Base-by-base conservation (phyloP, 2,797 vertebrate genomes). In the Austrolebias charrua region DNA sequence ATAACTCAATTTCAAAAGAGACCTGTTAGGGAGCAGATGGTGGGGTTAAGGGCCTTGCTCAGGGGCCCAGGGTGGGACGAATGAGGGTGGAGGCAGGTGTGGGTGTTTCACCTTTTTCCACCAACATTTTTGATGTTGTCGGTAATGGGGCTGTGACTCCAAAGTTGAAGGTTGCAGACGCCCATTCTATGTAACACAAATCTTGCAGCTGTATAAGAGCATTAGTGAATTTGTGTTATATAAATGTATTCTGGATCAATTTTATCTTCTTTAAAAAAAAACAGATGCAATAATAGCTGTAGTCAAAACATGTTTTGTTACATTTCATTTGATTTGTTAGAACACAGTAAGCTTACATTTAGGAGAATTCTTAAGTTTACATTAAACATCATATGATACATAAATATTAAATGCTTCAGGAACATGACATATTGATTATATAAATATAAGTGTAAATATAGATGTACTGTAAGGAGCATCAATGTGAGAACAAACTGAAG, bases 221-320 rank as follows among this genome's bases (percentile, higher is more conserved):
- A 24, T 24, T 24, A 24, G 24, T 24, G 63, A 66, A 75, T n/a
- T 20, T 29, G 55, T 59, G 56, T 31, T 47, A 6, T 54, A 18
- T 14, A 6, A 18, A 54, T 14, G 12, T 14, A 38, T 15, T 15
- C 16, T 6, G 4, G 4, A 44, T 44, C 2, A 1, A 44, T 44
- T 15, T 13, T 13, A 42, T 12, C 2, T 24, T 24, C 1, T 4
- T 42, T n/a, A 44, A n/a, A n/a, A n/a, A n/a, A n/a, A n/a, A n/a
- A 15, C 45, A 47, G 8, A 10, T 11, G 7, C 1, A 47, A 19
- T 8, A 9, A 47, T 47, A 47, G 18, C 10, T 19, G 45, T 19
- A 47, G 18, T 19, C 13, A 46, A 46, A 10, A 12, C 11, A 13
- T 40, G 10, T 40, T 40, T 13, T 40, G 11, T 4, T 40, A 12